These are phyloP conservation scores for Ctenicera cuprea DNA, from an alignment of 2,888 invertebrate species.

Conservation along the genomic window DNA sequence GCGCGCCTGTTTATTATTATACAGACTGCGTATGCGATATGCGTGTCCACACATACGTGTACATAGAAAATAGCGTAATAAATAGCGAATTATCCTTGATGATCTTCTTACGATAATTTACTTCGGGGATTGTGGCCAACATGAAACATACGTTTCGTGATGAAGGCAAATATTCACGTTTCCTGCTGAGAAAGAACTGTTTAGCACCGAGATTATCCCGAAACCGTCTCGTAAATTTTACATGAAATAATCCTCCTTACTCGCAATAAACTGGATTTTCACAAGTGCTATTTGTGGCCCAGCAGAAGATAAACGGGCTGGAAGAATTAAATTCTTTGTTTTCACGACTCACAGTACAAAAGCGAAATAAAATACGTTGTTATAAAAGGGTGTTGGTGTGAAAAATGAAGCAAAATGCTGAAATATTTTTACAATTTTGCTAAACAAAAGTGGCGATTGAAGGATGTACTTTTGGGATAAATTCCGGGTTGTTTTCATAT, in stretches of 20 bases:
- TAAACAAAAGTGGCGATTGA: too few species aligned
- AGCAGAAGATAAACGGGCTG: constrained; percentile 5
- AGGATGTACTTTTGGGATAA: too few species aligned
- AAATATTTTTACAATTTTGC: too few species aligned
- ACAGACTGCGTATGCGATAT: too few species aligned
- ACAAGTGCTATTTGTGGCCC: constrained; percentile 13
- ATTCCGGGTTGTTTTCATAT: too few species aligned
- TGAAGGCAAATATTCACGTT: background rate
- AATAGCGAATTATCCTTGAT: background rate
- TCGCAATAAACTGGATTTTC: constrained; percentile 23
- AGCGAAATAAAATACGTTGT: background rate
- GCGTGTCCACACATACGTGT: background rate
- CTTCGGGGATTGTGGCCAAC: background rate
- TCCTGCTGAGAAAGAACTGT: constrained; percentile 10
- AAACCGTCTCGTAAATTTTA: constrained; percentile 10
- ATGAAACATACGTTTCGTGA: background rate
- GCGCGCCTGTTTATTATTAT: background rate
- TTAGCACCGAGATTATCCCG: constrained; percentile 12
- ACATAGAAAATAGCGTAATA: background rate
- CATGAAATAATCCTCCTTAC: constrained; percentile 26
- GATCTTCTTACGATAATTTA: background rate
- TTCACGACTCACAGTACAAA: background rate
- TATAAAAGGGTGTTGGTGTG: background rate
- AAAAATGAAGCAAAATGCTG: too few species aligned
- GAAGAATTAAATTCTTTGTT: constrained; percentile 26